Conservation (phyloP, 2,797 vertebrate species). For the Muraenolepis orangiensis region DNA sequence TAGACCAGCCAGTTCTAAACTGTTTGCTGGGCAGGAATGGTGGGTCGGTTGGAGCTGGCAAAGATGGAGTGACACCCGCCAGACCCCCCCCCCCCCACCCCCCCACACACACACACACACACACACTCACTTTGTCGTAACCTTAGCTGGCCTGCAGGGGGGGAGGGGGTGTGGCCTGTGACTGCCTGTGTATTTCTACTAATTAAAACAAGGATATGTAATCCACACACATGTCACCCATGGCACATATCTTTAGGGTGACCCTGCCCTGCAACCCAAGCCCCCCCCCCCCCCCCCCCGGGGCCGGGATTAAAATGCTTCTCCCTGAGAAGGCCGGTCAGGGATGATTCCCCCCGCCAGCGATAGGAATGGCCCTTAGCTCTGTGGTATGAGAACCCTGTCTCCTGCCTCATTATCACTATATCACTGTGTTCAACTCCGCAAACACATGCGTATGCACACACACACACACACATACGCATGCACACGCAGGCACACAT, state of each 20-base stretch:
- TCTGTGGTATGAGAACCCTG: constrained; percentile 63
- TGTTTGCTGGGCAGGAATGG: constrained; percentile 42
- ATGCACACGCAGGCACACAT: neutral
- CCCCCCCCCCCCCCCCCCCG: too few species aligned
- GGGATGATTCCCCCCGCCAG: constrained; percentile 42
- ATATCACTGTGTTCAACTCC: constrained; percentile 56
- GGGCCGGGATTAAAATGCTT: constrained; percentile 73
- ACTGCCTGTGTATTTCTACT: constrained; percentile 57
- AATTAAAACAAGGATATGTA: constrained; percentile 75
- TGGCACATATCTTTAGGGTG: constrained; percentile 71
- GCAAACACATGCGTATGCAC: too few species aligned
- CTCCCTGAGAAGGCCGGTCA: constrained; percentile 64
- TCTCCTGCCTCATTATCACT: constrained; percentile 70
- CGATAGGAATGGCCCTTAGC: constrained; percentile 50
- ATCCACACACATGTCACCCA: constrained; percentile 68
- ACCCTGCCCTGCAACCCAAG: constrained; percentile 72
- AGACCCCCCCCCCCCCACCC: constrained; percentile 3
- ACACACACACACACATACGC: constrained; percentile 8
- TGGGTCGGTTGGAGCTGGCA: constrained; percentile 31
- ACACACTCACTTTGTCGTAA: constrained; percentile 50
- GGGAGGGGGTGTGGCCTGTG: constrained; percentile 23
- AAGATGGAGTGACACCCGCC: constrained; percentile 43
- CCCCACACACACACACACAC: too few species aligned
- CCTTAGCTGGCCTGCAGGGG: constrained; percentile 42
- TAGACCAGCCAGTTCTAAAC: constrained; percentile 59